Conservation (phyloP, 2,113 vertebrate species). For the Takifugu bimaculatus region DNA sequence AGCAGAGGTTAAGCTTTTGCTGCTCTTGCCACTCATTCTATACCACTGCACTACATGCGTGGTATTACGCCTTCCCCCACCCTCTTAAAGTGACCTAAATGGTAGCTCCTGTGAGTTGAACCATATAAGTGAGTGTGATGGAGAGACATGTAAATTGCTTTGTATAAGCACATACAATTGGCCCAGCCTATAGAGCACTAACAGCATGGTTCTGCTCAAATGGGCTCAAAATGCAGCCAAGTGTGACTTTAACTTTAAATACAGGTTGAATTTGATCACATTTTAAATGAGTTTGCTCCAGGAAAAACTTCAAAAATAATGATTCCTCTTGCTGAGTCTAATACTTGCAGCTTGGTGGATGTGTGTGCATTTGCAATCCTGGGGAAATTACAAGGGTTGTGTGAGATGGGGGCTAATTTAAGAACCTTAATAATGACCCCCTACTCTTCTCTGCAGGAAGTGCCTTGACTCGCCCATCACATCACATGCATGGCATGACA, state of each 20-base stretch:
- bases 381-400: constrained; percentile 51
- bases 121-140: constrained; percentile 65
- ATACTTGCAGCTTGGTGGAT: constrained; percentile 28
- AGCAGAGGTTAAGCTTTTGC: constrained; percentile 49
- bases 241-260: constrained; percentile 60
- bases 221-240: constrained; percentile 42
- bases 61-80: constrained; percentile 11
- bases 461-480: constrained; percentile 71
- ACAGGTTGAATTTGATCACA: constrained; percentile 67
- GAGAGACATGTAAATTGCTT: constrained; percentile 72
- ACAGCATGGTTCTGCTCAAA: constrained; percentile 58
- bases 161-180: constrained; percentile 53
- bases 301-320: constrained; percentile 60
- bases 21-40: constrained; percentile 39
- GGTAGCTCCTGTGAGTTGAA: constrained; percentile 65
- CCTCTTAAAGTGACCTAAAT: constrained; percentile 55
- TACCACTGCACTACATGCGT: constrained; percentile 14
- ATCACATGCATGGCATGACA: constrained; percentile 73
- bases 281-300: constrained; percentile 65
- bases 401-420: constrained; percentile 59
- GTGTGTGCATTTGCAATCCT: constrained; percentile 19
- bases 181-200: constrained; percentile 45
- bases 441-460: constrained; percentile 66
- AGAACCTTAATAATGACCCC: constrained; percentile 74
- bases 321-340: constrained; percentile 56